Evolutionary conservation across 2,888 invertebrate species (phyloP), one percentile per base, ranked within the genome.

Genomic region (Galeruca laticollis): DNA sequence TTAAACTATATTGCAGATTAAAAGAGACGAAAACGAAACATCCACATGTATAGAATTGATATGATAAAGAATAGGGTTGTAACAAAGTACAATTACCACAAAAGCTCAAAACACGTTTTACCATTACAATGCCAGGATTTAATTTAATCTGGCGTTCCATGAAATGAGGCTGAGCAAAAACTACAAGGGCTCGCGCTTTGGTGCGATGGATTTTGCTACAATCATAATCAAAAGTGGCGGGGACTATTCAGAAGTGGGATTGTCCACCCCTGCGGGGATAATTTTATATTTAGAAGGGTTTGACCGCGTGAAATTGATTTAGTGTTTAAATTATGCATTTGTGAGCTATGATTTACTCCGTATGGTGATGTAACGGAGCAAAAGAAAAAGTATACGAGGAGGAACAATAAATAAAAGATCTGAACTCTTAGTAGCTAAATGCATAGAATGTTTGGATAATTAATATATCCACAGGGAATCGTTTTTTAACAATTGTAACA

Each of bases 41-140:
- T 78, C 75, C 79, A 78, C 80, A 80, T 80, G 80, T 81, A 81
- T 79, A 80, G 79, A 81, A 81, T 80, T 80, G 81, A 81, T 79
- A 80, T 80, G 81, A 82, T 82, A 81, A 82, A 83, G 80, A 81
- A 81, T 79, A 73, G 82, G 83, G 82, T 82, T 82, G 80, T 79
- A 79, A 76, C 78, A 77, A 76, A 77, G 74, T 74, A 82, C 81
- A 82, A 83, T 82, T 79, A 80, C 82, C 82, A 82, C 83, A 83
- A 82, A 82, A 75, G 82, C 78, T 79, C 81, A 81, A 83, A 83
- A 83, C 83, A 84, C 81, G 81, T 83, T 83, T 84, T 83, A 83
- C 76, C 82, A 83, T 84, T 75, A 84, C 84, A 84, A 84, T 83
- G 78, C 76, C 75, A 78, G 82, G 83, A 84, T 84, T 84, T 83